phyloP scores from a whole-genome alignment of 2,888 invertebrate genomes.

The Diogma glabrata region DNA sequence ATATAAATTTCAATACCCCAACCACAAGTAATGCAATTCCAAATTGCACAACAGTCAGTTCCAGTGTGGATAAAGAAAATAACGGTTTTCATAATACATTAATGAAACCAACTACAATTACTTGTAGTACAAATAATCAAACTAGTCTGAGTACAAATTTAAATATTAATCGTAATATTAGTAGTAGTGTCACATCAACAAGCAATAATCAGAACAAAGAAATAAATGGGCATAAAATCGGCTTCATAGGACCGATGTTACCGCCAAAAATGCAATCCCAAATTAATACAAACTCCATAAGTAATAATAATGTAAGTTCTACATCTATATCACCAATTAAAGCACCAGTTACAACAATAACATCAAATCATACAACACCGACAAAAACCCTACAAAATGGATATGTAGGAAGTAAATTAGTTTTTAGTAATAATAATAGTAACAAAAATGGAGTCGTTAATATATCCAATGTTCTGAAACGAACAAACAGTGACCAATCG shows the following conservation, averaged over 20 bases:
- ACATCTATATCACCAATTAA: slow-evolving; percentile 4
- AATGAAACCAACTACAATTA: slow-evolving; percentile 11
- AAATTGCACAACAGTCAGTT: slow-evolving; percentile 8
- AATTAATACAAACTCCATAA: neutral
- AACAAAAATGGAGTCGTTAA: neutral
- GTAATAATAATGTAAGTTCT: neutral
- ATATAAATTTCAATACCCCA: slow-evolving; percentile 16
- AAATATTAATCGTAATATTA: slow-evolving; percentile 5
- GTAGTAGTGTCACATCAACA: too few species aligned
- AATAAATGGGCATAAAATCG: neutral
- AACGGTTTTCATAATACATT: slow-evolving; percentile 13
- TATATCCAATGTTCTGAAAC: neutral
- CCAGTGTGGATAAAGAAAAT: slow-evolving; percentile 10
- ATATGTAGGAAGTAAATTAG: slow-evolving; percentile 2
- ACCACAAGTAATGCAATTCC: slow-evolving; percentile 12
- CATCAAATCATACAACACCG: neutral
- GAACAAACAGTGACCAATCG: neutral
- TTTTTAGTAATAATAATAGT: neutral
- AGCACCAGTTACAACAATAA: neutral
- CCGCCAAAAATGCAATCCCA: neutral
- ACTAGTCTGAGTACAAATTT: slow-evolving; percentile 21
- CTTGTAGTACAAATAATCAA: slow-evolving; percentile 14
- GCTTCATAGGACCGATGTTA: slow-evolving; percentile 4
- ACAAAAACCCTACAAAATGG: neutral
- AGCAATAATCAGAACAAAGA: neutral